phyloP scores from a whole-genome alignment of 2,888 invertebrate genomes.

The Cosmia trapezina region DNA sequence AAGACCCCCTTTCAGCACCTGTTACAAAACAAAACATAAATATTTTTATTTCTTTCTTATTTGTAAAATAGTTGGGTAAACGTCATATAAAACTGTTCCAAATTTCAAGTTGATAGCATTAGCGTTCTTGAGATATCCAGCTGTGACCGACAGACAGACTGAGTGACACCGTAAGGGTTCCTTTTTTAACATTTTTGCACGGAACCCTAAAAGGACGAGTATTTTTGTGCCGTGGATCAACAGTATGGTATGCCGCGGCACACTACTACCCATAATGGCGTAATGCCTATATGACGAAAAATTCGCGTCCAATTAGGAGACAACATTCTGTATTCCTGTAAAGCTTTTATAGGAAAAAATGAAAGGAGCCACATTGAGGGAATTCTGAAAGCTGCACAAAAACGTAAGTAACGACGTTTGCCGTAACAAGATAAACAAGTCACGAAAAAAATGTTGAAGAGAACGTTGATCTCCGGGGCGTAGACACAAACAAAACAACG shows the following conservation, averaged over 20 bases:
- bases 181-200: too few relatives aligned
- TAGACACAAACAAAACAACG: constrained; percentile 11
- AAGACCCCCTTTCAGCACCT: too few relatives aligned
- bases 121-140: too few relatives aligned
- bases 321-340: constrained; percentile 44
- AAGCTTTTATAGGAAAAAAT: constrained; percentile 53
- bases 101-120: too few relatives aligned
- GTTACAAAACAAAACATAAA: too few relatives aligned
- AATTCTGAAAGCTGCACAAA: constrained; percentile 48
- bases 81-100: too few relatives aligned
- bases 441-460: constrained; percentile 33
- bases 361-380: constrained; percentile 36
- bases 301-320: constrained; percentile 56
- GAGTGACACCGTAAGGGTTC: too few relatives aligned
- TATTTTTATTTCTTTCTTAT: too few relatives aligned
- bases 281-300: constrained; percentile 28
- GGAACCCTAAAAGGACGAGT: too few relatives aligned
- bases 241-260: constrained; percentile 27
- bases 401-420: constrained; percentile 46
- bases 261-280: constrained; percentile 18
- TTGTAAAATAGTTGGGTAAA: too few relatives aligned
- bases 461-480: constrained; percentile 20
- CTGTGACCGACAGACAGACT: too few relatives aligned
- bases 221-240: constrained; percentile 21
- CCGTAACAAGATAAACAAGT: constrained; percentile 53